Evolutionary conservation across 2,113 vertebrate species (phyloP).

Genomic region (Anguilla japonica): DNA sequence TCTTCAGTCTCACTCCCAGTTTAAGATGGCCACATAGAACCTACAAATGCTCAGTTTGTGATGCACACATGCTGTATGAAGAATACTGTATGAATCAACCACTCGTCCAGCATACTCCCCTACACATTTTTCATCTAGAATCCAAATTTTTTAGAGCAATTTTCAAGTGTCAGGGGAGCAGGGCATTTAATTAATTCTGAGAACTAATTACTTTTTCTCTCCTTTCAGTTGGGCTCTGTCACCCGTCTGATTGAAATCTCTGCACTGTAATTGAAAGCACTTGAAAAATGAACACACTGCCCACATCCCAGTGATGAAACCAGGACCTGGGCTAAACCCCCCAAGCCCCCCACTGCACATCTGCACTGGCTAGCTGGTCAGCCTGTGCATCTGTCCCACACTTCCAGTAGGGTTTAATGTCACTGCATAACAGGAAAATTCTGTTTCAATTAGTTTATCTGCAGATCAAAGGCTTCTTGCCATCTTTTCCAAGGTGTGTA

Average conservation of each 20-base stretch:
- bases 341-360: background rate
- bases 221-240: background rate
- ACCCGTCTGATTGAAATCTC: constrained; percentile 22
- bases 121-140: constrained; percentile 8
- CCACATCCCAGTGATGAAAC: background rate
- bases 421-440: background rate
- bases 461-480: background rate
- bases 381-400: background rate
- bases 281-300: background rate
- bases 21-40: background rate
- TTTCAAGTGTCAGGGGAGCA: background rate
- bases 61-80: background rate
- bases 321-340: background rate
- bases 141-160: constrained; percentile 3
- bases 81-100: background rate
- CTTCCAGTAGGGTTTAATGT: background rate
- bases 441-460: background rate
- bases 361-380: background rate
- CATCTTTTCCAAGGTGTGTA: background rate
- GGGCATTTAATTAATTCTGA: constrained; percentile 12
- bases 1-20: background rate
- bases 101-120: background rate
- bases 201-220: constrained; percentile 8
- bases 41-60: background rate
- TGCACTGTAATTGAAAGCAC: background rate